Evolutionary conservation across 92 coral and sea anemone species (phyloP), one percentile per base, ranked within the genome.

Genomic region (Parazoanthus swiftii): DNA sequence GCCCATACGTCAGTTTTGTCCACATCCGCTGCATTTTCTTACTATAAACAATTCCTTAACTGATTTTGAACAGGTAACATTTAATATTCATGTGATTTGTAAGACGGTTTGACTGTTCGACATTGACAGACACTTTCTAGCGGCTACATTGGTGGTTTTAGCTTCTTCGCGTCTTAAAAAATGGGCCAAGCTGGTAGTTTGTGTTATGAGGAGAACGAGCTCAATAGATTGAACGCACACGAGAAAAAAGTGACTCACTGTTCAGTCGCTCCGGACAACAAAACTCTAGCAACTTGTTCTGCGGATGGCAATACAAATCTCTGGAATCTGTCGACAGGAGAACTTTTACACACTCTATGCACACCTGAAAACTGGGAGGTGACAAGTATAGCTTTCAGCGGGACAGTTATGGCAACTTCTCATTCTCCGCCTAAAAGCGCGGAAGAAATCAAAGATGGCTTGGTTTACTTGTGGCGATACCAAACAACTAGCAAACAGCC

Each of bases 401-500:
- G 94, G 13, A 81, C 93, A 39, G 92, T 95, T 76, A 91, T 97
- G 92, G 99, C 99, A 8, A 82, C 97, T 26, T 88, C 95, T 79
- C 95, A 80, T 80, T 80, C 85, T 23, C 85, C 85, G 44, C 72
- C 72, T 5, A 80, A 80, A 59, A 56, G 85, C 26, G 37, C 8
- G 59, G 85, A 58, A 21, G 37, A 58, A 80, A 33, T 96, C 0
- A 89, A 87, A 76, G 97, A 95, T 82, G 94, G 93, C 4, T 88
- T 83, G 13, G 98, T 97, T 37, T 77, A 92, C 44, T 79, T 97
- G 76, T 97, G 99, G 99, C 93, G 94, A 81, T 88, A 97, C 73
- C 88, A 92, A 21, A 91, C 82, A 35, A 95, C 98, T 1, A 73
- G 63, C 21, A 71, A 48, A 33, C 78, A 84, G 77, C 43, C 65